Conservation (phyloP, 2,113 vertebrate genomes). For the Kobus ellipsiprymnus region DNA sequence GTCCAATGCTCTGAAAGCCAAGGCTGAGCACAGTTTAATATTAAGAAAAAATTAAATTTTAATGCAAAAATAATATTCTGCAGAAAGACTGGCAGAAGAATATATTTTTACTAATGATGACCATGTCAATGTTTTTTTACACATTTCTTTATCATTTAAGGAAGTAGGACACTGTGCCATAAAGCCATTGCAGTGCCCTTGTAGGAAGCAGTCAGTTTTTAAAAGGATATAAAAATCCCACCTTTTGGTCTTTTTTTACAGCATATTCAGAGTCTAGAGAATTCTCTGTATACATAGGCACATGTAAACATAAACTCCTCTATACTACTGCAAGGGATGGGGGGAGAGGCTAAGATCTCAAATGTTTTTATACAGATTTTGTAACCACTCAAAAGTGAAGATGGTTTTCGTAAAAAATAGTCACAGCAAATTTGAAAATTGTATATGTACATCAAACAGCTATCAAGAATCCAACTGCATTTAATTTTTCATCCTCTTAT, state of each 20-base stretch:
- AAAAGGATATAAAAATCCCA: slow-evolving; percentile 37
- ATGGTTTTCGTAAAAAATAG: background rate
- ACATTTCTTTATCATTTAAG: background rate
- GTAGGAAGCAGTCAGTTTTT: slow-evolving; percentile 41
- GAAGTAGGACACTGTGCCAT: background rate
- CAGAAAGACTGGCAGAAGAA: background rate
- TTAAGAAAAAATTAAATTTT: background rate
- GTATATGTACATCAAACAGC: background rate
- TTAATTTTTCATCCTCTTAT: background rate
- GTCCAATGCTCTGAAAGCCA: background rate
- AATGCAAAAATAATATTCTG: slow-evolving; percentile 27
- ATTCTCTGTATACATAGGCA: background rate
- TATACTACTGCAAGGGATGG: background rate
- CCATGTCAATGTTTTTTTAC: background rate
- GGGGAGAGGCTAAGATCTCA: background rate
- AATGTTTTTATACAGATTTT: background rate
- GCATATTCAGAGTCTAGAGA: slow-evolving; percentile 1
- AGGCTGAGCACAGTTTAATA: background rate
- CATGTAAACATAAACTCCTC: background rate
- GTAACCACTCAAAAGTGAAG: slow-evolving; percentile 12
- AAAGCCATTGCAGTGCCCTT: slow-evolving; percentile 18
- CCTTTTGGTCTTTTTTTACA: slow-evolving; percentile 30
- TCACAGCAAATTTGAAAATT: background rate
- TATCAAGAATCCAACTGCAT: background rate
- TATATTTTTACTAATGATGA: slow-evolving; percentile 16